Percentiles rank a stretch among this genome's conserved stretches.
Conservation (phyloP, 2,888 invertebrate genomes). For the Pyrocoelia pectoralis region DNA sequence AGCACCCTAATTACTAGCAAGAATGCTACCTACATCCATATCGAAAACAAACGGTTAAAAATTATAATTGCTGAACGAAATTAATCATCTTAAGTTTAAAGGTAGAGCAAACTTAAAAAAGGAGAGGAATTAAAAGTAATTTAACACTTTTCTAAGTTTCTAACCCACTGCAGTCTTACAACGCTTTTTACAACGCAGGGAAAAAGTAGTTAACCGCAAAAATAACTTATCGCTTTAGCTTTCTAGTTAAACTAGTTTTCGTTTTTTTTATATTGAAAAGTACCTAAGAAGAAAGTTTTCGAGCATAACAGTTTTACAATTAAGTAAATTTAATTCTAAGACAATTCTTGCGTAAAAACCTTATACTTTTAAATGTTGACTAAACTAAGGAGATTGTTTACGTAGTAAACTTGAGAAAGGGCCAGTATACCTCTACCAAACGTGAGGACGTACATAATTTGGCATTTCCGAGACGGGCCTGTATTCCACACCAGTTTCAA, state of each 20-base stretch:
- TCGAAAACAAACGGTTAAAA: no score
- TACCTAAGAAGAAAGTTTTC: neutral
- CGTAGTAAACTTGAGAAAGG: constrained; percentile 18
- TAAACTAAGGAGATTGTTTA: constrained; percentile 16
- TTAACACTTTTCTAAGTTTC: neutral
- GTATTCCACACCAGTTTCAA: constrained; percentile 16
- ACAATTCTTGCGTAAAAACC: neutral
- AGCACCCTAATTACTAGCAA: no score
- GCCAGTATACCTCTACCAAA: constrained; percentile 11
- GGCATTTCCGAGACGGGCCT: constrained; percentile 11
- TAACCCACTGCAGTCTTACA: neutral
- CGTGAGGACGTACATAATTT: constrained; percentile 21
- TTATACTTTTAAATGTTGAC: neutral
- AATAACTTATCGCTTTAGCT: neutral
- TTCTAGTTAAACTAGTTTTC: neutral
- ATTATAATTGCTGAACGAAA: no score
- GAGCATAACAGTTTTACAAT: neutral
- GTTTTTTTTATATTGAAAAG: neutral
- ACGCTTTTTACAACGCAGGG: neutral
- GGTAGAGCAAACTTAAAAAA: no score
- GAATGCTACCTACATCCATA: no score
- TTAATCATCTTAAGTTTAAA: no score
- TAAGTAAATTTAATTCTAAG: neutral
- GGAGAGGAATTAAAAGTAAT: neutral
- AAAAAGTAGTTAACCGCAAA: neutral